phyloP scores from a whole-genome alignment of 2,888 invertebrate species.

The Corbicula japonica region DNA sequence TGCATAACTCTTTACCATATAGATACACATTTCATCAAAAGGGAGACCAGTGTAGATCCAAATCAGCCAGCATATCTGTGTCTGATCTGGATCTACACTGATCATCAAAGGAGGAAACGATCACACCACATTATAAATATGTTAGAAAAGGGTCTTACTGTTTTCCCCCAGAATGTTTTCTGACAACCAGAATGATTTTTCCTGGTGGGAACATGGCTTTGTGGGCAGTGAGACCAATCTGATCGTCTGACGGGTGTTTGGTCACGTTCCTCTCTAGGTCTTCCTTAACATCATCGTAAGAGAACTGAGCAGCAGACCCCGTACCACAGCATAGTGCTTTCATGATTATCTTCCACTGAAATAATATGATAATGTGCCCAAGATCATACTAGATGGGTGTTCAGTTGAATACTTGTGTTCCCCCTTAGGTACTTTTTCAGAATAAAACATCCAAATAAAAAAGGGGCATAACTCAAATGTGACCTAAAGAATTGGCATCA shows the following conservation, averaged over 20 bases:
- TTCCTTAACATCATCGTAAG: conserved; percentile 72
- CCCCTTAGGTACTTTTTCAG: no score
- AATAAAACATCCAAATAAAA: no score
- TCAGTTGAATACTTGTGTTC: no score
- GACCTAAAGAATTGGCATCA: no score
- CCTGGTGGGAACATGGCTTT: conserved; percentile 95
- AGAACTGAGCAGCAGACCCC: conserved; percentile 63
- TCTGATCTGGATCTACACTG: no score
- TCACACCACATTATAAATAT: not conserved
- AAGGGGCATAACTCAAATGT: no score
- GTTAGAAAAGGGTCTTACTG: conserved; percentile 89
- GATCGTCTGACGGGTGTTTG: conserved; percentile 87
- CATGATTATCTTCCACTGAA: conserved; percentile 94
- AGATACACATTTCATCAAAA: not conserved
- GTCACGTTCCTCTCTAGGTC: conserved; percentile 80
- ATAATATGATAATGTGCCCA: no score
- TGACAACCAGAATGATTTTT: conserved; percentile 93
- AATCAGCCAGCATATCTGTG: not conserved
- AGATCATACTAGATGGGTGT: no score
- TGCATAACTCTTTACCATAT: no score
- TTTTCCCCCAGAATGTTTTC: conserved; percentile 93
- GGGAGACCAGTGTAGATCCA: not conserved
- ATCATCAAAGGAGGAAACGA: no score
- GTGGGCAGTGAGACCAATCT: conserved; percentile 91
- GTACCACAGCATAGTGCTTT: conserved; percentile 90